These are phyloP conservation scores for Apamea crenata DNA, from an alignment of 2,888 invertebrate species.

Conservation along the genomic window DNA sequence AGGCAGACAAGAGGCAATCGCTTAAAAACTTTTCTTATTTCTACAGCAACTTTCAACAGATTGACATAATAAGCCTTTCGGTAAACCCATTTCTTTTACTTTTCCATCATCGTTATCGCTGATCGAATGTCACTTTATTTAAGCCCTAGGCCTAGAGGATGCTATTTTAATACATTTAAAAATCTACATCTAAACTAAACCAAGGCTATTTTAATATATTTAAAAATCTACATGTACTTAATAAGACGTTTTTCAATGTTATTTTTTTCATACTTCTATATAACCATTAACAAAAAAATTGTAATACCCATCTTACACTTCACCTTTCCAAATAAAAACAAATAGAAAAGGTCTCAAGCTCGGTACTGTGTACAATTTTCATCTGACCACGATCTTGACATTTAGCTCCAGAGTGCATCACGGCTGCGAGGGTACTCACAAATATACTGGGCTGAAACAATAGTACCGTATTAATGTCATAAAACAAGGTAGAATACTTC, in stretches of 20 bases:
- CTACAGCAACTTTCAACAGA: background rate
- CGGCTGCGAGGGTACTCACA: conserved; percentile 17
- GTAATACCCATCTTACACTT: background rate
- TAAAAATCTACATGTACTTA: background rate
- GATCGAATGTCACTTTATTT: background rate
- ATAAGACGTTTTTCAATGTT: background rate
- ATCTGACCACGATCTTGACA: conserved; percentile 51
- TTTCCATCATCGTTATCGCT: too few relatives aligned
- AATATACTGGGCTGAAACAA: conserved; percentile 31
- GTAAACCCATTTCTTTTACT: background rate
- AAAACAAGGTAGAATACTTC: conserved; percentile 22
- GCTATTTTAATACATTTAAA: background rate
- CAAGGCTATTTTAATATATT: background rate
- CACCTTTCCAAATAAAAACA: background rate
- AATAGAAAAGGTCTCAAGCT: conserved; percentile 1
- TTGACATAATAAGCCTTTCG: background rate
- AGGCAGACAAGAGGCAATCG: background rate
- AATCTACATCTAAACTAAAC: too few relatives aligned
- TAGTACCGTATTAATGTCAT: conserved; percentile 21
- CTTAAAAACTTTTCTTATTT: background rate
- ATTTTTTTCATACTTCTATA: background rate
- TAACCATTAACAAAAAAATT: background rate
- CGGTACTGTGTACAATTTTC: conserved; percentile 4
- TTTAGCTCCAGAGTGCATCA: conserved; percentile 39
- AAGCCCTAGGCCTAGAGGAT: background rate